Evolutionary conservation across 2,797 vertebrate species (phyloP).

Genomic region (Ptychobarbus kaznakovi): DNA sequence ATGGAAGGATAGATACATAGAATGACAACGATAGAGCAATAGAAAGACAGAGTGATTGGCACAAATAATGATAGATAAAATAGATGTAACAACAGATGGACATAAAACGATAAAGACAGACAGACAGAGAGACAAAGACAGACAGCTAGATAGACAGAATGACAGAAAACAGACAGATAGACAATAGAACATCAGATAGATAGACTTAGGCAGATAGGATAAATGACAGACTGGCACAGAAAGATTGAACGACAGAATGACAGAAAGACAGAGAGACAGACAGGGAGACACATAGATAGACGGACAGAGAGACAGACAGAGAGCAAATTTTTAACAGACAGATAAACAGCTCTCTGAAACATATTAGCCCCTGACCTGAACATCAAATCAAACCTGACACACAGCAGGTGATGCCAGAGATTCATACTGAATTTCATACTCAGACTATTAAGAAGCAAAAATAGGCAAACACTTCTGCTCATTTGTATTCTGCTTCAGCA

Average conservation of each 20-base stretch:
- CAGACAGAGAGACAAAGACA: neutral
- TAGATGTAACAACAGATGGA: too few species aligned
- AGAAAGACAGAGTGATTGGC: neutral
- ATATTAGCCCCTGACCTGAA: constrained; percentile 4
- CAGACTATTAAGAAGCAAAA: constrained; percentile 7
- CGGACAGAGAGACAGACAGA: neutral
- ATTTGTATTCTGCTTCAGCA: constrained; percentile 23
- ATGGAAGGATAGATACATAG: neutral
- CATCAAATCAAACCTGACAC: constrained; percentile 5
- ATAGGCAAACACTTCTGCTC: neutral
- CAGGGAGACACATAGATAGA: neutral
- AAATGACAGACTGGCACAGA: neutral
- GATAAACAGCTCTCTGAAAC: neutral
- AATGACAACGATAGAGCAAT: neutral
- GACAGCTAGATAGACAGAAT: neutral
- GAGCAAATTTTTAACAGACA: neutral
- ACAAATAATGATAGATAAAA: neutral
- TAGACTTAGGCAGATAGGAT: neutral
- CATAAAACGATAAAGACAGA: neutral
- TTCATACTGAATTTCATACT: constrained; percentile 1
- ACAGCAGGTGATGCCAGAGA: constrained; percentile 1
- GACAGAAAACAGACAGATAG: neutral
- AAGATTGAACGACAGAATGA: neutral
- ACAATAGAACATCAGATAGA: neutral
- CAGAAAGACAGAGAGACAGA: neutral